Conservation (phyloP, 2,888 invertebrate species). For the Corythucha ciliata region DNA sequence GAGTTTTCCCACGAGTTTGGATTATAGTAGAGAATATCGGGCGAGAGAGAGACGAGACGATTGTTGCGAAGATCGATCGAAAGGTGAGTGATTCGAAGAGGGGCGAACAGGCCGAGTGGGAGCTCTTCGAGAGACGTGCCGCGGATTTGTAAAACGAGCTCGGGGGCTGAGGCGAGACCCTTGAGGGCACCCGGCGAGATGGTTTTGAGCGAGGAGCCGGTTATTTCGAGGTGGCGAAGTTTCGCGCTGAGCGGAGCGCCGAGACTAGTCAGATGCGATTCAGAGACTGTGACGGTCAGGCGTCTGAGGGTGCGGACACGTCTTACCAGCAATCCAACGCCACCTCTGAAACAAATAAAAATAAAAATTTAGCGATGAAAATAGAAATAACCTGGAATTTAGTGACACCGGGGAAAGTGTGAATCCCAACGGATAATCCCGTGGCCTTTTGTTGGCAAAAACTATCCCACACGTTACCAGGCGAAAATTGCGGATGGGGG, state of each 20-base stretch:
- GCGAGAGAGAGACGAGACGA: conserved; percentile 65
- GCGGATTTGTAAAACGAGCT: conserved; percentile 48
- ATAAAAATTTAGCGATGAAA: too few species aligned
- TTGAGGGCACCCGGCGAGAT: conserved; percentile 70
- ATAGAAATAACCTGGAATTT: too few species aligned
- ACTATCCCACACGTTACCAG: too few species aligned
- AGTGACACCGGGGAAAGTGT: too few species aligned
- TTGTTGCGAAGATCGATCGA: conserved; percentile 75
- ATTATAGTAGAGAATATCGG: conserved; percentile 78
- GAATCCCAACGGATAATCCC: too few species aligned
- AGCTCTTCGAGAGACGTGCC: conserved; percentile 69
- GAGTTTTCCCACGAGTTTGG: conserved; percentile 78
- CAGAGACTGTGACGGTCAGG: conserved; percentile 26
- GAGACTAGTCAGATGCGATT: conserved; percentile 16
- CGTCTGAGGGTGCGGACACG: conserved; percentile 39
- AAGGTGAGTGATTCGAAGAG: conserved; percentile 63
- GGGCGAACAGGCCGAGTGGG: conserved; percentile 68
- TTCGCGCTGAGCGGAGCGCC: conserved; percentile 39
- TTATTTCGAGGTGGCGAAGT: conserved; percentile 68
- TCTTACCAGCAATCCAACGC: conserved; percentile 16
- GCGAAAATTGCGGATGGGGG: too few species aligned
- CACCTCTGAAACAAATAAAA: conserved; percentile 20
- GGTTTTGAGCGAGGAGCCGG: conserved; percentile 60
- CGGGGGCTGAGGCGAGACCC: conserved; percentile 51
- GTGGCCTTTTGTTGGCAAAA: too few species aligned